A percentile compares a stretch with the other conserved stretches of the same genome.
phyloP scores from a whole-genome alignment of 2,113 vertebrate genomes.

The Hippocampus comes region DNA sequence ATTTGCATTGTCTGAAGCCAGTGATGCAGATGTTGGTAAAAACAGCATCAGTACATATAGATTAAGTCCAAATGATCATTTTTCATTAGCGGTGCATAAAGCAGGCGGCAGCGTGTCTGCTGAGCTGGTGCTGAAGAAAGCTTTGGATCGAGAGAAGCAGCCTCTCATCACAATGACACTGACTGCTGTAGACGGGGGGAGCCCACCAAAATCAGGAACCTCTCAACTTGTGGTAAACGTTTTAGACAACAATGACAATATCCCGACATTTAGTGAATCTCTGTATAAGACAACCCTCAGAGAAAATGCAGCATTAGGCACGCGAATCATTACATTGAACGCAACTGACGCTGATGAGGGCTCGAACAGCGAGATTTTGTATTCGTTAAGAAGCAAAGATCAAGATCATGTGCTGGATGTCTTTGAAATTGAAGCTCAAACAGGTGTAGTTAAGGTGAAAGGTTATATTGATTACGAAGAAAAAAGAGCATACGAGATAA shows the following conservation, averaged over 20 bases:
- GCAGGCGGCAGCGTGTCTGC: slow-evolving; percentile 65
- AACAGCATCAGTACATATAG: slow-evolving; percentile 74
- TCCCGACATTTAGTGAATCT: slow-evolving; percentile 69
- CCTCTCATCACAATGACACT: slow-evolving; percentile 58
- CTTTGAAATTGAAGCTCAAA: slow-evolving; percentile 64
- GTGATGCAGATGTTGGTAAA: slow-evolving; percentile 70
- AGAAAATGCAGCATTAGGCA: slow-evolving; percentile 66
- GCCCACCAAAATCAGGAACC: slow-evolving; percentile 64
- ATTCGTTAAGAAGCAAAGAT: slow-evolving; percentile 62
- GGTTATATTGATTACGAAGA: slow-evolving; percentile 76
- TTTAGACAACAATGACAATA: slow-evolving; percentile 80
- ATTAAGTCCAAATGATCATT: slow-evolving; percentile 72
- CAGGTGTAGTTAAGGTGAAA: slow-evolving; percentile 55
- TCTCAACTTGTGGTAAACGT: slow-evolving; percentile 70
- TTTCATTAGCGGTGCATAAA: slow-evolving; percentile 65
- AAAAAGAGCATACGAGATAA: slow-evolving; percentile 74
- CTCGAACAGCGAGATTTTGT: slow-evolving; percentile 67
- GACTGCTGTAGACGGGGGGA: slow-evolving; percentile 71
- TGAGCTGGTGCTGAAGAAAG: slow-evolving; percentile 77
- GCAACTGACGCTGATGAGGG: slow-evolving; percentile 79
- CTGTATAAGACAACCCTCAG: slow-evolving; percentile 67
- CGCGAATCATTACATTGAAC: slow-evolving; percentile 56
- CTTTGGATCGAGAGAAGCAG: slow-evolving; percentile 75
- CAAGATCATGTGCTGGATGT: slow-evolving; percentile 56
- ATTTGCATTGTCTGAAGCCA: slow-evolving; percentile 72